These are phyloP conservation scores for Andrena trimmerana DNA, from an alignment of 2,888 invertebrate genomes.

Conservation along the genomic window DNA sequence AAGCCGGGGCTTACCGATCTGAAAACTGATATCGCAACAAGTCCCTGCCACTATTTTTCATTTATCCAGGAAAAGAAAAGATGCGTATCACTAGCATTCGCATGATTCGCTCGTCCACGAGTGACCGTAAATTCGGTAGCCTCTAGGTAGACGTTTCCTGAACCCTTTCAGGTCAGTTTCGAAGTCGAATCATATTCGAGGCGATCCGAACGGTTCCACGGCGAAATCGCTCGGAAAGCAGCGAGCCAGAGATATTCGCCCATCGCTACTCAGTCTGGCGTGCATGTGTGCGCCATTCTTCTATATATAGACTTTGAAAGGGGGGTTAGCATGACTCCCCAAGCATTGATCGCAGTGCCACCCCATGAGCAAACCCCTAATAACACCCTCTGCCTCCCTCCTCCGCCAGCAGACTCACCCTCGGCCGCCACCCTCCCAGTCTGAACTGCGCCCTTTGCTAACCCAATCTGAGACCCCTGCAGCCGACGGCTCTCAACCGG, in stretches of 20 bases:
- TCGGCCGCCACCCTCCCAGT: slow-evolving; percentile 57
- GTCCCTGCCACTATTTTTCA: no score
- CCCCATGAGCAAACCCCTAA: slow-evolving; percentile 84
- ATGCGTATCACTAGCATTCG: background rate
- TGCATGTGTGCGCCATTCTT: slow-evolving; percentile 57
- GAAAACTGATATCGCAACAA: no score
- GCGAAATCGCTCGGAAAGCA: slow-evolving; percentile 51
- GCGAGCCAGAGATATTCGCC: slow-evolving; percentile 51
- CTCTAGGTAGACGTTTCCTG: background rate
- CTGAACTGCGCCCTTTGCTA: slow-evolving; percentile 77
- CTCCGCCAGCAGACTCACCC: slow-evolving; percentile 57
- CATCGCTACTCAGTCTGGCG: slow-evolving; percentile 56
- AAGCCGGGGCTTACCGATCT: background rate
- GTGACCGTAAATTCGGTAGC: background rate
- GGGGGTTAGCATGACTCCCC: slow-evolving; percentile 82
- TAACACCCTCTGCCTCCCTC: slow-evolving; percentile 79
- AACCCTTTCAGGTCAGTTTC: background rate
- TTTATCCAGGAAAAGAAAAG: no score
- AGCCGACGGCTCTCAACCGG: slow-evolving; percentile 72
- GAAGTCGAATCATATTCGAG: slow-evolving; percentile 43
- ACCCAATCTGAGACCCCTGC: slow-evolving; percentile 77
- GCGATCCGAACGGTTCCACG: slow-evolving; percentile 17
- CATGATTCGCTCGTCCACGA: background rate
- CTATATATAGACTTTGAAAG: slow-evolving; percentile 73
- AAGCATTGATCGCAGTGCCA: slow-evolving; percentile 84